Conservation (phyloP, 53 echinoderm and acorn worm species). For the Astropecten irregularis region DNA sequence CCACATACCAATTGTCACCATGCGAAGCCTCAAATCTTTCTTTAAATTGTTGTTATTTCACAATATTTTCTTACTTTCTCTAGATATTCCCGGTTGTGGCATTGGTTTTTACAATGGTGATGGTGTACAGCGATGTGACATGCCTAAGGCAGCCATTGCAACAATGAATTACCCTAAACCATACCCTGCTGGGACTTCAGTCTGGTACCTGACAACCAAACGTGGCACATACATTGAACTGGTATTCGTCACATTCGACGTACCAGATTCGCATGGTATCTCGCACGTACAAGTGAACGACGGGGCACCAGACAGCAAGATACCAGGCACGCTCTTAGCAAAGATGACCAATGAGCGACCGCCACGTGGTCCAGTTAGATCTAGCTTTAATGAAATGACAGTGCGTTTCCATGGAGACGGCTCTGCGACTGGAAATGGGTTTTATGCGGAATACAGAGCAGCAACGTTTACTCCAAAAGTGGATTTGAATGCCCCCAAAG, state of each 20-base stretch:
- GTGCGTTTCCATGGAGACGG: constrained; percentile 73
- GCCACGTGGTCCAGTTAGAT: constrained; percentile 67
- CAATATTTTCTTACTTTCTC: background rate
- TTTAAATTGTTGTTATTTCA: background rate
- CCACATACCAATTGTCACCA: too few species aligned
- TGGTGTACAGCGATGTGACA: constrained; percentile 59
- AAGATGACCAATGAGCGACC: constrained; percentile 70
- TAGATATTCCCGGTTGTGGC: constrained; percentile 81
- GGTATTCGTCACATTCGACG: constrained; percentile 71
- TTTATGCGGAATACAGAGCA: constrained; percentile 73
- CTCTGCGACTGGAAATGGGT: constrained; percentile 65
- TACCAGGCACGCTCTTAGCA: background rate
- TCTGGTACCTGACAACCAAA: constrained; percentile 73
- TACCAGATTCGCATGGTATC: constrained; percentile 27
- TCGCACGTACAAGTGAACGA: constrained; percentile 18
- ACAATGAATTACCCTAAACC: constrained; percentile 71
- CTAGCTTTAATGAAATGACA: constrained; percentile 80
- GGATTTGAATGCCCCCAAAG: background rate
- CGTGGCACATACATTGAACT: constrained; percentile 81
- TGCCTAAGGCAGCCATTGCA: constrained; percentile 75
- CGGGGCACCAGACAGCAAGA: background rate
- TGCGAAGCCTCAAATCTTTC: background rate
- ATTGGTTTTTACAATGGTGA: constrained; percentile 72
- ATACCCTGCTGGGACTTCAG: constrained; percentile 62
- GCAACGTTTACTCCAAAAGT: background rate